phyloP scores from a whole-genome alignment of 2,888 invertebrate species.

The Volucella inanis region DNA sequence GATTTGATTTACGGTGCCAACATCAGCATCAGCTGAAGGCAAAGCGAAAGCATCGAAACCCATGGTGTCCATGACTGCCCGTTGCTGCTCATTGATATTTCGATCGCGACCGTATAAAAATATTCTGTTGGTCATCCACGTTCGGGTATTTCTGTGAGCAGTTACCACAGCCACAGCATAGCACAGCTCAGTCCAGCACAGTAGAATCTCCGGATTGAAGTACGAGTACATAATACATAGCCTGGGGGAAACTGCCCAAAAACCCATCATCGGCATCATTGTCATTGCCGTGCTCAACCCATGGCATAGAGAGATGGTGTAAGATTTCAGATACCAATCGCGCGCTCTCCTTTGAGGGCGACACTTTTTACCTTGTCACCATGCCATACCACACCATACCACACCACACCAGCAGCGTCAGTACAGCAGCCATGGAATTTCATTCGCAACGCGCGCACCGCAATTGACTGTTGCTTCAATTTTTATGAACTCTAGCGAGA shows the following conservation, averaged over 20 bases:
- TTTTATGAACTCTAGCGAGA: slow-evolving; percentile 68
- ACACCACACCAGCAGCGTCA: slow-evolving; percentile 44
- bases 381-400: slow-evolving; percentile 61
- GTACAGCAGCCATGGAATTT: slow-evolving; percentile 69
- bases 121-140: slow-evolving; percentile 81
- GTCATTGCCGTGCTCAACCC: slow-evolving; percentile 41
- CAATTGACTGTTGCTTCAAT: slow-evolving; percentile 71
- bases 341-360: slow-evolving; percentile 74
- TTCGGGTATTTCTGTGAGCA: slow-evolving; percentile 63
- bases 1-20: slow-evolving; percentile 73
- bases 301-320: slow-evolving; percentile 70
- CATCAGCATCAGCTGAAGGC: slow-evolving; percentile 25
- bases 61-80: slow-evolving; percentile 61
- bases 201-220: too few species aligned
- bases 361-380: slow-evolving; percentile 64
- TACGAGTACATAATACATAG: too few species aligned
- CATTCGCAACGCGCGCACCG: slow-evolving; percentile 66
- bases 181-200: slow-evolving; percentile 9
- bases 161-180: background rate
- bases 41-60: slow-evolving; percentile 43
- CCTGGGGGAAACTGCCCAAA: slow-evolving; percentile 65
- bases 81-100: slow-evolving; percentile 83
- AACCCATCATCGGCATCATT: slow-evolving; percentile 60
- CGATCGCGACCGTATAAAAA: slow-evolving; percentile 84
- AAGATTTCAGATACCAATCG: slow-evolving; percentile 75